These are phyloP conservation scores for Brachypodius melanocephalos DNA, from an alignment of 2,113 vertebrate species.

Conservation along the genomic window DNA sequence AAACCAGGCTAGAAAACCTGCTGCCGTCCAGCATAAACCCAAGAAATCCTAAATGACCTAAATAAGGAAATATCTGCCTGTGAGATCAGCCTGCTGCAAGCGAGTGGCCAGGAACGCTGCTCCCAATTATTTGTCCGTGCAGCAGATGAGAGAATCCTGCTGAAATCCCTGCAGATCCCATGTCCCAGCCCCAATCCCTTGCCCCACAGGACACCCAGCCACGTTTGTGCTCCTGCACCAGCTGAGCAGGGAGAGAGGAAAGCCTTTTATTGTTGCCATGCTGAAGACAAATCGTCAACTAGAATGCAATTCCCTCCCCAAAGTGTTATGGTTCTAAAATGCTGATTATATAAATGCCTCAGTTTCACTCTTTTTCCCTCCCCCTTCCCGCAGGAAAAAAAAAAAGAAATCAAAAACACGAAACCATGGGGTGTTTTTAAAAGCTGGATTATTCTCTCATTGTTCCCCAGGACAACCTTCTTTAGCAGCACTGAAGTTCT, in stretches of 20 bases:
- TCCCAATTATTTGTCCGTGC: not conserved
- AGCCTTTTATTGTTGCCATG: not conserved
- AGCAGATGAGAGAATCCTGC: not conserved
- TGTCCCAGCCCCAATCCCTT: not conserved
- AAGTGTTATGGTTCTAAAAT: slow-evolving; percentile 47
- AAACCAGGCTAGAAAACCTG: slow-evolving; percentile 13
- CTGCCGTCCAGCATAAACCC: not conserved
- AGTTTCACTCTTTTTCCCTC: not conserved
- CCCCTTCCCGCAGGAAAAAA: slow-evolving; percentile 23
- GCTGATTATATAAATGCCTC: slow-evolving; percentile 46
- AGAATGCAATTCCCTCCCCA: not conserved
- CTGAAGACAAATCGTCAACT: not conserved
- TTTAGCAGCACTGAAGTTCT: not conserved
- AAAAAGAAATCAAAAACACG: not conserved
- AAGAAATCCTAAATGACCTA: slow-evolving; percentile 18
- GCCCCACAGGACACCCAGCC: not conserved
- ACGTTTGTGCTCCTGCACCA: not conserved
- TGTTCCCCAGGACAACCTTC: slow-evolving; percentile 46
- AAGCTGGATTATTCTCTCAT: not conserved
- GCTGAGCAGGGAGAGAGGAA: not conserved
- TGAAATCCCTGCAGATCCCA: not conserved
- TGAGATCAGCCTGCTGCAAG: not conserved
- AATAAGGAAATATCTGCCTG: slow-evolving; percentile 12
- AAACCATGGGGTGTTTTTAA: slow-evolving; percentile 32
- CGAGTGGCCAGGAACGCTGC: not conserved